Conservation (phyloP, 2,113 vertebrate genomes). For the Dipodomys spectabilis region DNA sequence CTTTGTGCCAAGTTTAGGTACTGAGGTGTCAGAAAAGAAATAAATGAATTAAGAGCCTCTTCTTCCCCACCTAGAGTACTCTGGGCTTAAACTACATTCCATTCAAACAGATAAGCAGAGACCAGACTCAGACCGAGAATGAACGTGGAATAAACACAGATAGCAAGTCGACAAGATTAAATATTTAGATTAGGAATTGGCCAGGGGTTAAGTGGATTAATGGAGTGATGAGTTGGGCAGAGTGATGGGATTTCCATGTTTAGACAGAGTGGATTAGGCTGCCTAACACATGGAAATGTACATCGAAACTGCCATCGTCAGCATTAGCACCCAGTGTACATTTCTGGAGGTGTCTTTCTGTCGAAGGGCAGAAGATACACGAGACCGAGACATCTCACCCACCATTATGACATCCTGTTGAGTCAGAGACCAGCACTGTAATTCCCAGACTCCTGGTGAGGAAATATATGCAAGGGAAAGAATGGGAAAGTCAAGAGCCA, state of each 20-base stretch:
- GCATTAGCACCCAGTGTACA: slow-evolving; percentile 29
- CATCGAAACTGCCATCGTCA: slow-evolving; percentile 68
- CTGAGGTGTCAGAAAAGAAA: not conserved
- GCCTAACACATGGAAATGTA: slow-evolving; percentile 66
- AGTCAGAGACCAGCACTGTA: slow-evolving; percentile 57
- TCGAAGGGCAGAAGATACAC: not conserved
- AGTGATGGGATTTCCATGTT: slow-evolving; percentile 81
- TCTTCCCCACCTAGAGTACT: not conserved
- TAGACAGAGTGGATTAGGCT: slow-evolving; percentile 79
- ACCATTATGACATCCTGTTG: slow-evolving; percentile 61
- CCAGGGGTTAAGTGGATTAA: slow-evolving; percentile 81
- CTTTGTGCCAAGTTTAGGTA: not conserved
- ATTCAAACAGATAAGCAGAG: slow-evolving; percentile 68
- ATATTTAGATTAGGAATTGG: slow-evolving; percentile 81
- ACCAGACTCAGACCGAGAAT: slow-evolving; percentile 60
- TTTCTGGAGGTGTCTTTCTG: slow-evolving; percentile 53
- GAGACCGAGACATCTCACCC: slow-evolving; percentile 47
- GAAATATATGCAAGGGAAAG: slow-evolving; percentile 35
- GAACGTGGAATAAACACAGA: slow-evolving; percentile 79
- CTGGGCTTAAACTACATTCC: slow-evolving; percentile 53
- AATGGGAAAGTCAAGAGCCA: slow-evolving; percentile 42
- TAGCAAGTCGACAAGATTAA: slow-evolving; percentile 80
- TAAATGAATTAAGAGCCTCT: not conserved
- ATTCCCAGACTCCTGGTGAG: slow-evolving; percentile 56
- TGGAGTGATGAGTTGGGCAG: slow-evolving; percentile 78